These are phyloP conservation scores for Aphelinus certus DNA, from an alignment of 1,140 invertebrate genomes.

Conservation along the genomic window DNA sequence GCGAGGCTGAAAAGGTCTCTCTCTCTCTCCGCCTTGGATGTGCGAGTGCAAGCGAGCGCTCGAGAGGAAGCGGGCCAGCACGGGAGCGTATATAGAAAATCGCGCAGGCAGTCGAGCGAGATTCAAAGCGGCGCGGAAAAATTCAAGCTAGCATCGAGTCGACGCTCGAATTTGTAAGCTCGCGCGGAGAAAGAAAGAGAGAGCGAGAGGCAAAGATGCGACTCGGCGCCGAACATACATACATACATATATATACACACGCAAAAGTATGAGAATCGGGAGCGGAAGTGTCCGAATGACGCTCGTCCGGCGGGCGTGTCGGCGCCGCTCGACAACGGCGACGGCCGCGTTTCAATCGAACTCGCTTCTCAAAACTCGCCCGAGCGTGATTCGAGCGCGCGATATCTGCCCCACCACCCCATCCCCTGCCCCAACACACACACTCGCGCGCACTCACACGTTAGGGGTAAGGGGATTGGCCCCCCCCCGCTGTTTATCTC, in stretches of 20 bases:
- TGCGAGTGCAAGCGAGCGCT: no score
- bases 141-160: background rate
- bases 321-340: background rate
- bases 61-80: no score
- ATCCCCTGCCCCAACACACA: background rate
- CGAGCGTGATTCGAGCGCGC: slow-evolving; percentile 43
- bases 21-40: no score
- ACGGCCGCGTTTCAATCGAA: slow-evolving; percentile 46
- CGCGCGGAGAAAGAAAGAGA: background rate
- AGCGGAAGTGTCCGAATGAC: slow-evolving; percentile 18
- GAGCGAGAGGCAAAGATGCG: background rate
- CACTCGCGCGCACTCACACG: background rate
- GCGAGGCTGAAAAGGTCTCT: no score
- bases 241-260: no score
- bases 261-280: slow-evolving; percentile 2
- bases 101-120: no score
- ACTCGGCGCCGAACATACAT: background rate
- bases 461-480: background rate
- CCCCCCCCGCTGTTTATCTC: background rate
- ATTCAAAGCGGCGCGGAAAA: background rate
- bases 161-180: no score
- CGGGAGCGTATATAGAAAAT: no score
- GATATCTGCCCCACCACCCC: background rate
- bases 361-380: slow-evolving; percentile 41
- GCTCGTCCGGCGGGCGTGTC: slow-evolving; percentile 10